Conservation (phyloP, 1,140 invertebrate species). For the Drosophila trapezifrons region DNA sequence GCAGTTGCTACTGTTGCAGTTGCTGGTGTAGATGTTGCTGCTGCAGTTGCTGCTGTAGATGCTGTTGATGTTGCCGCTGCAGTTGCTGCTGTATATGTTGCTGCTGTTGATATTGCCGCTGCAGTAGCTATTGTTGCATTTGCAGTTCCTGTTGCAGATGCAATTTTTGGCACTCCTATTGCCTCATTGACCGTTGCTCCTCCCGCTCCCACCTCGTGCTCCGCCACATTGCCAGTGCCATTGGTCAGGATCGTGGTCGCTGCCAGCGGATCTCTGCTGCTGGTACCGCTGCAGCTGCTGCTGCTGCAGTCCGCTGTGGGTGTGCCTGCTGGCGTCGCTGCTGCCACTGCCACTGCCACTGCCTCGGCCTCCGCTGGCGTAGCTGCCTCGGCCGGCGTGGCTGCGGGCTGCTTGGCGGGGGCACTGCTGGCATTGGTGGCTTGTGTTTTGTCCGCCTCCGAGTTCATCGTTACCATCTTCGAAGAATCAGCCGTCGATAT, state of each 20-base stretch:
- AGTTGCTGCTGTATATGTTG: neutral
- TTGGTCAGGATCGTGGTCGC: conserved; percentile 16
- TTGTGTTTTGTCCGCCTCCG: conserved; percentile 83
- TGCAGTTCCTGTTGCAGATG: neutral
- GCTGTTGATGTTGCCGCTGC: too few relatives aligned
- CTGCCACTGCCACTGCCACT: neutral
- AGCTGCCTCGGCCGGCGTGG: conserved; percentile 9
- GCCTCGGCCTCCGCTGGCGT: conserved; percentile 3
- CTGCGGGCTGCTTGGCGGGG: conserved; percentile 48
- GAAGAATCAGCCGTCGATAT: conserved; percentile 21
- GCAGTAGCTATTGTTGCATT: too few relatives aligned
- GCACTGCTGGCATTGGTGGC: conserved; percentile 67
- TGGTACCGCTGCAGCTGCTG: conserved; percentile 25
- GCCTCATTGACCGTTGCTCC: neutral
- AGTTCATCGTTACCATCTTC: conserved; percentile 84
- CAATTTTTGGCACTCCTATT: too few relatives aligned
- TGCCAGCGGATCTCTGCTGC: conserved; percentile 31
- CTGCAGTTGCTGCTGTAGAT: neutral
- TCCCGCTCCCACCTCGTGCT: neutral
- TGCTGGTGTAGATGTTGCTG: too few relatives aligned
- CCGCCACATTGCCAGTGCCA: conserved; percentile 16
- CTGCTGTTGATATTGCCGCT: too few relatives aligned
- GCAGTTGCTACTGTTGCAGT: too few relatives aligned
- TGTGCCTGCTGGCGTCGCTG: conserved; percentile 21
- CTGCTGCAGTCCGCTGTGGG: conserved; percentile 29